Evolutionary conservation across 2,113 vertebrate species (phyloP).

Genomic region (Mormyrus lacerda): DNA sequence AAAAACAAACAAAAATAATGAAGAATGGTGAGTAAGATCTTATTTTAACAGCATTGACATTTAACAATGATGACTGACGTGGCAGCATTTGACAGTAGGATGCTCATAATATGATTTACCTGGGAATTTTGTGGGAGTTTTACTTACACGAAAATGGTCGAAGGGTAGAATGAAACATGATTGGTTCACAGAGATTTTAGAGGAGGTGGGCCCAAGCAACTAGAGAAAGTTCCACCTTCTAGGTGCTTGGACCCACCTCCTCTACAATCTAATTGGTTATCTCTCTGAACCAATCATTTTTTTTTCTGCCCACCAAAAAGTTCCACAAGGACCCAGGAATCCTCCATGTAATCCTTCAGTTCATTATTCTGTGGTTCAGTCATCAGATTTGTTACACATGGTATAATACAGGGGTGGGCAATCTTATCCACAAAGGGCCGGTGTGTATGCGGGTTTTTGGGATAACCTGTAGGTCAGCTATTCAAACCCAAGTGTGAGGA

Average conservation of each 20-base stretch:
- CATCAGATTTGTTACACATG: background rate
- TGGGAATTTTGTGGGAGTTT: background rate
- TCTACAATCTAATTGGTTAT: background rate
- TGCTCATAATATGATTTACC: background rate
- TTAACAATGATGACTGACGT: background rate
- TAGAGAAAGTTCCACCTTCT: too few species aligned
- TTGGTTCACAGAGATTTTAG: background rate
- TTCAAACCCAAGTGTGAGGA: too few species aligned
- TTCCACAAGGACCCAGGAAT: background rate
- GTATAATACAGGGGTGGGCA: too few species aligned
- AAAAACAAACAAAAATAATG: background rate
- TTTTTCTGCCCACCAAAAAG: background rate
- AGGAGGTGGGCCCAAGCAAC: background rate
- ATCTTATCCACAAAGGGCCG: too few species aligned
- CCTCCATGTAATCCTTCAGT: background rate
- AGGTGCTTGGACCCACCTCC: background rate
- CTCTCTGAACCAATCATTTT: background rate
- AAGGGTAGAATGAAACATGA: background rate
- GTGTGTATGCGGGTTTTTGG: too few species aligned
- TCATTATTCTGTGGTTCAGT: background rate
- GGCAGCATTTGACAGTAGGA: background rate
- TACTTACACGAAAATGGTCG: background rate
- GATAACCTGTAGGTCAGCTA: too few species aligned
- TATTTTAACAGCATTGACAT: background rate
- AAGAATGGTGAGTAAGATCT: background rate